Evolutionary conservation across 2,113 vertebrate species (phyloP).

Genomic region (Ammospiza caudacuta): DNA sequence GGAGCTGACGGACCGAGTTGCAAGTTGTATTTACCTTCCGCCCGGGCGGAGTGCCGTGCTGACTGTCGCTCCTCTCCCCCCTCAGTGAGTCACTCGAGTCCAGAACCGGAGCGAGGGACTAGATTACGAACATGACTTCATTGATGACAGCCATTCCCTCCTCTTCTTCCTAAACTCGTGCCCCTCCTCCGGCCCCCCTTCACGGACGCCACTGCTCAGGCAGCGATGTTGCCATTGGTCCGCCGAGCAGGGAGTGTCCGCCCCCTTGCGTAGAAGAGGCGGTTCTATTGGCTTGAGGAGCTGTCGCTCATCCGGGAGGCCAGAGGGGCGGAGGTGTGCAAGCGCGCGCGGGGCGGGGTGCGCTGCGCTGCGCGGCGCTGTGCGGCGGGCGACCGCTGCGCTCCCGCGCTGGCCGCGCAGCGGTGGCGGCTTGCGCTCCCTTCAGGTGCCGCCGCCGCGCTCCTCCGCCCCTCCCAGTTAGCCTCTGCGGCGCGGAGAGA

Average conservation of each 20-base stretch:
- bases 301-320: slow-evolving; percentile 19
- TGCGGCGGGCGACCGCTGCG: neutral
- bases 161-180: slow-evolving; percentile 80
- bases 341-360: slow-evolving; percentile 3
- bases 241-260: neutral
- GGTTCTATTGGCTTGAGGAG: rapidly evolving
- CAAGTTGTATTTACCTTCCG: slow-evolving; percentile 77
- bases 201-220: slow-evolving; percentile 32
- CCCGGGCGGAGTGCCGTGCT: slow-evolving; percentile 46
- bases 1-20: slow-evolving; percentile 25
- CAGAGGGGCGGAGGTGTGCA: slow-evolving; percentile 5
- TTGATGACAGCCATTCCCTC: slow-evolving; percentile 83
- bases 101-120: slow-evolving; percentile 45
- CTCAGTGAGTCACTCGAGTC: slow-evolving; percentile 67
- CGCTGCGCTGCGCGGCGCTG: no score
- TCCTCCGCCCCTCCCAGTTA: no score
- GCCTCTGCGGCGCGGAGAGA: neutral
- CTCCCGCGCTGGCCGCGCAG: rapidly evolving
- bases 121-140: slow-evolving; percentile 86
- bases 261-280: neutral
- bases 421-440: rapidly evolving
- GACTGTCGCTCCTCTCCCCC: slow-evolving; percentile 51
- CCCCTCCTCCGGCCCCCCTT: slow-evolving; percentile 56
- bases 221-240: slow-evolving; percentile 40
- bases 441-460: no score